A percentile compares a stretch with the other conserved stretches of the same genome.
phyloP scores from a whole-genome alignment of 1,140 invertebrate species.

The Coptotermes formosanus region DNA sequence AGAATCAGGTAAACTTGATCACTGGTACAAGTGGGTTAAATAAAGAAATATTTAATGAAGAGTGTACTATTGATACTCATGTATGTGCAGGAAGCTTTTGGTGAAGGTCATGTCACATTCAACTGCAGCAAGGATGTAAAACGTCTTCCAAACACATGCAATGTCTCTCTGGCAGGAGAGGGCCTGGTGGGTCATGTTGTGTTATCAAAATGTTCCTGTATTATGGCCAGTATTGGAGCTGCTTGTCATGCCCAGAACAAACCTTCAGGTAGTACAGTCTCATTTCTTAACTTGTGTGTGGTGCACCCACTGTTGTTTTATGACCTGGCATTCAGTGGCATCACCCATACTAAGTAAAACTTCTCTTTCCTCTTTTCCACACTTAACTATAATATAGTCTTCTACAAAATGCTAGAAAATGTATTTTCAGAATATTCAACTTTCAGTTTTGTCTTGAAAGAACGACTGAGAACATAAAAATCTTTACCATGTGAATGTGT shows the following conservation, averaged over 20 bases:
- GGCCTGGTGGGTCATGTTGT: constrained; percentile 20
- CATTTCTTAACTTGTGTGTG: too few species aligned
- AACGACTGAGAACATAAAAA: too few species aligned
- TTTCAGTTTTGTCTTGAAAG: too few species aligned
- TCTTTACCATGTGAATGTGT: too few species aligned
- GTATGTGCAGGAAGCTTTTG: constrained; percentile 27
- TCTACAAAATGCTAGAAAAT: too few species aligned
- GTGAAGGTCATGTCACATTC: neutral
- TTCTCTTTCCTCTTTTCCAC: too few species aligned
- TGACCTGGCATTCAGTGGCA: too few species aligned
- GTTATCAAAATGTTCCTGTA: neutral
- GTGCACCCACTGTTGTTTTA: too few species aligned
- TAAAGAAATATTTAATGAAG: neutral
- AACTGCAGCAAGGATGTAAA: neutral
- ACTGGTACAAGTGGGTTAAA: neutral
- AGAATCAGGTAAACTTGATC: too few species aligned
- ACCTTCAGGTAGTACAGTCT: constrained; percentile 24
- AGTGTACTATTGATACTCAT: neutral
- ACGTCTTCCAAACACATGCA: constrained; percentile 29
- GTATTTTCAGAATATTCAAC: too few species aligned
- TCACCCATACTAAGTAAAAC: too few species aligned
- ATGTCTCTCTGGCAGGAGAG: constrained; percentile 20
- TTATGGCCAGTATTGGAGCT: constrained; percentile 26
- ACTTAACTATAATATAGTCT: too few species aligned
- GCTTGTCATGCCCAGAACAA: constrained; percentile 30